Base-by-base conservation (phyloP, 2,797 vertebrate species). In the Schizopygopsis malacanthus region DNA sequence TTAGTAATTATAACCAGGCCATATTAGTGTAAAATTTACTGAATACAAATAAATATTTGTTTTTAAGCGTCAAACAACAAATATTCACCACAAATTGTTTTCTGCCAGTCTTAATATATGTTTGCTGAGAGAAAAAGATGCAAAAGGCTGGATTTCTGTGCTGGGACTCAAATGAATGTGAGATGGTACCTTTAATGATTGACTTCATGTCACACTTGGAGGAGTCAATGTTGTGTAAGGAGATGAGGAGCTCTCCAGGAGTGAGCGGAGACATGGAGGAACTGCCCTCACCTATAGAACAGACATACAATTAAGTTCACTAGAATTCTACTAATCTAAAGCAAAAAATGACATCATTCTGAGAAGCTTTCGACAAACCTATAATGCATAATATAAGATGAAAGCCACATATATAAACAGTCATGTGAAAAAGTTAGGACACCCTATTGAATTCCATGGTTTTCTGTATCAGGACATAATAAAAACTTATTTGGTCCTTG, bases 201-300 rank as follows among this genome's bases (percentile, higher is more conserved):
- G 98, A 98, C 72, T 99, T 99, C 98, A 99, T 99, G 90, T 99
- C 98, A 39, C 98, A 98, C 92, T 98, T 99, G 81, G 92, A 95
- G 0, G 98, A 97, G 92, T 99, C 98, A 0, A 99, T 97, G 93
- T 98, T 98, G 94, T 99, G 98, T 4, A 99, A 90, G 0, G 98
- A 93, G 0, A 99, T 96, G 28, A 99, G 95, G 15, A 99, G 96
- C 89, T 99, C 98, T 9, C 97, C 97, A 0, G 98, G 98, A 56
- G 96, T 98, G 47, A 99, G 93, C 0, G 98, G 98, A 15, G 98
- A 98, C 92, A 99, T 93, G 0, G 98, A 94, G 0, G 97, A 97
- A 88, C 96, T 95, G 12, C 97, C 97, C 71, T 99, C 98, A 77
- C 97, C 98, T 99, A 88, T 10, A 3, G 88, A 87, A 83, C 72